Conservation (phyloP, 2,113 vertebrate species). For the Rafetus swinhoei region DNA sequence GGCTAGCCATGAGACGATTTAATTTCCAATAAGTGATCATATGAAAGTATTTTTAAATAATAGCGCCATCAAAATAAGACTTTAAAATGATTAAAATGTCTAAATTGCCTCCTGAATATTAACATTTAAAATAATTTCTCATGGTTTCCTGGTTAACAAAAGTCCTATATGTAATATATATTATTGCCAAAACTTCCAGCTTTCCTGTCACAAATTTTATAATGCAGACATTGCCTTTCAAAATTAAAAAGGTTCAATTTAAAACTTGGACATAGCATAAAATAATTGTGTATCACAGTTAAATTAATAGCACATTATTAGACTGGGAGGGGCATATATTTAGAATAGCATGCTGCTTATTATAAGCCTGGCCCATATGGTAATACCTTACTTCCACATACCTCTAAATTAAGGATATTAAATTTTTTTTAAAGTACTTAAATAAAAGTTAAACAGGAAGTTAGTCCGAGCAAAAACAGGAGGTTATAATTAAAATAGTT, state of each 20-base stretch:
- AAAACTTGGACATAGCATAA: background rate
- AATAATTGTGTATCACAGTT: background rate
- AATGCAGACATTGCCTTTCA: background rate
- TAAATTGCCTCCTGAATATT: background rate
- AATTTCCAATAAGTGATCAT: background rate
- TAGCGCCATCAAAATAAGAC: background rate
- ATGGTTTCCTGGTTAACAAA: conserved; percentile 6
- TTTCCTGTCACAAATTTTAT: background rate
- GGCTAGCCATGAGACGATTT: background rate
- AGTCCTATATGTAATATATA: background rate
- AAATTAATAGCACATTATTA: background rate
- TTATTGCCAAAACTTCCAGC: background rate
- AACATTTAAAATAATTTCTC: rapidly evolving
- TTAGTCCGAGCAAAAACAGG: rapidly evolving
- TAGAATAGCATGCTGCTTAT: background rate
- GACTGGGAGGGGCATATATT: background rate
- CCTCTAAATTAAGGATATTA: background rate
- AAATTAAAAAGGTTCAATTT: background rate
- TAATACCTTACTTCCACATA: background rate
- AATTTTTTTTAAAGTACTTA: background rate
- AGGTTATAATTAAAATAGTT: background rate
- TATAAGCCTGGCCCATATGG: background rate
- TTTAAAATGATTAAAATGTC: conserved; percentile 12
- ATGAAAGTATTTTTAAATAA: background rate
- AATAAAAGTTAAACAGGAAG: background rate